Percentiles rank a stretch among this genome's conserved stretches.
phyloP scores from a whole-genome alignment of 1,140 invertebrate species.

The Palaemon carinicauda region DNA sequence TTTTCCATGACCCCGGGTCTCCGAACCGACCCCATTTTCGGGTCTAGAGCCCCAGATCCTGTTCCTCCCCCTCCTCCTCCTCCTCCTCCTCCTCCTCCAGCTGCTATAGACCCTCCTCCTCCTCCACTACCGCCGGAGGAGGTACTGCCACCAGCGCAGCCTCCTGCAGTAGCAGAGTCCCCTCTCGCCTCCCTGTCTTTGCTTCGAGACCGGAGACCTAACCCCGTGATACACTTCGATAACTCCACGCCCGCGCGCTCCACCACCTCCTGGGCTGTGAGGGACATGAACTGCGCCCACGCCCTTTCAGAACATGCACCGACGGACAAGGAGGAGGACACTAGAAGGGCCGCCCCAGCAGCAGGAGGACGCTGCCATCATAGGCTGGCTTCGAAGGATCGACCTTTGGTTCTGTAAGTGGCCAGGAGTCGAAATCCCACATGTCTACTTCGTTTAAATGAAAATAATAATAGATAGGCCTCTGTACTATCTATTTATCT shows the following conservation, averaged over 20 bases:
- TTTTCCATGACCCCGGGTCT: slow-evolving; percentile 82
- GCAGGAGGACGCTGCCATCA: too few species aligned
- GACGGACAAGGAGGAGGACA: too few species aligned
- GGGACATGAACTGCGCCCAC: slow-evolving; percentile 50
- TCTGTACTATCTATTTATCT: too few species aligned
- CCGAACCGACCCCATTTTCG: slow-evolving; percentile 65
- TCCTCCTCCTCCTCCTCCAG: slow-evolving; percentile 15
- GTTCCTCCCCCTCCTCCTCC: background rate
- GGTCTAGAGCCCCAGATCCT: background rate
- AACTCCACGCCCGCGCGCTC: slow-evolving; percentile 87
- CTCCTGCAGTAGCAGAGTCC: slow-evolving; percentile 66
- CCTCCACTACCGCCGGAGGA: background rate
- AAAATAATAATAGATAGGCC: too few species aligned
- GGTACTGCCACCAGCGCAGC: background rate
- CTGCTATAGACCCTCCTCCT: slow-evolving; percentile 8
- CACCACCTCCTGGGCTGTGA: slow-evolving; percentile 74
- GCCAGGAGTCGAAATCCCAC: too few species aligned
- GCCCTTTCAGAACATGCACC: background rate
- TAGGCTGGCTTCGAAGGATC: too few species aligned
- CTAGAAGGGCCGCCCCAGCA: too few species aligned
- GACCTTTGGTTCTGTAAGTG: too few species aligned
- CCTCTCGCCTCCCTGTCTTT: slow-evolving; percentile 68
- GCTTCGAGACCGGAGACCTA: slow-evolving; percentile 62
- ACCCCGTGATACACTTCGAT: slow-evolving; percentile 84
- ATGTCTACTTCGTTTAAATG: too few species aligned